phyloP scores from a whole-genome alignment of 2,888 invertebrate genomes.

The Chrysomela aeneicollis region DNA sequence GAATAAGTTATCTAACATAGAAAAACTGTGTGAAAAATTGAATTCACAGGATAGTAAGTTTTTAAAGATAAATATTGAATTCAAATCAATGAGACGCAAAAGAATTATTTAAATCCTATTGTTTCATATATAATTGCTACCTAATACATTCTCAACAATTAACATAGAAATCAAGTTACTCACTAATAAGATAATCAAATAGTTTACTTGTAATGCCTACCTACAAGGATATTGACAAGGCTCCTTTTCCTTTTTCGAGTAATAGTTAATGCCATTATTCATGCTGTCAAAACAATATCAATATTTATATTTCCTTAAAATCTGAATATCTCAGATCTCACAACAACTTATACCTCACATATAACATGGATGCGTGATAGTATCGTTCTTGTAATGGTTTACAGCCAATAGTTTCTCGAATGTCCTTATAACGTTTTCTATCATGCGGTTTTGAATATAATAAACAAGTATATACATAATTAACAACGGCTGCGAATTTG shows the following conservation, averaged over 20 bases:
- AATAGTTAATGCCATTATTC: background rate
- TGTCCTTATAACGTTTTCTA: constrained; percentile 31
- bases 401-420: constrained; percentile 21
- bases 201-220: no score
- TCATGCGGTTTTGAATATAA: constrained; percentile 29
- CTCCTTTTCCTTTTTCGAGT: background rate
- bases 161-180: no score
- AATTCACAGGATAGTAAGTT: no score
- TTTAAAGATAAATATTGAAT: no score
- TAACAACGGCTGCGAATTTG: constrained; percentile 36
- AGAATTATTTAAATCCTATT: no score
- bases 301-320: constrained; percentile 21
- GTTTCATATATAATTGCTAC: no score
- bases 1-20: no score
- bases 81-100: no score
- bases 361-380: constrained; percentile 8
- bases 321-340: constrained; percentile 6
- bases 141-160: no score
- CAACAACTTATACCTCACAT: constrained; percentile 1
- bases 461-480: constrained; percentile 37
- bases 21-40: no score
- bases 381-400: constrained; percentile 20
- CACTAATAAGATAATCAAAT: no score
- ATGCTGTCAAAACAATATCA: constrained; percentile 7
- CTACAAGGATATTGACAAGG: background rate